Conservation (phyloP, 2,113 vertebrate genomes). For the Nesospiza acunhae region DNA sequence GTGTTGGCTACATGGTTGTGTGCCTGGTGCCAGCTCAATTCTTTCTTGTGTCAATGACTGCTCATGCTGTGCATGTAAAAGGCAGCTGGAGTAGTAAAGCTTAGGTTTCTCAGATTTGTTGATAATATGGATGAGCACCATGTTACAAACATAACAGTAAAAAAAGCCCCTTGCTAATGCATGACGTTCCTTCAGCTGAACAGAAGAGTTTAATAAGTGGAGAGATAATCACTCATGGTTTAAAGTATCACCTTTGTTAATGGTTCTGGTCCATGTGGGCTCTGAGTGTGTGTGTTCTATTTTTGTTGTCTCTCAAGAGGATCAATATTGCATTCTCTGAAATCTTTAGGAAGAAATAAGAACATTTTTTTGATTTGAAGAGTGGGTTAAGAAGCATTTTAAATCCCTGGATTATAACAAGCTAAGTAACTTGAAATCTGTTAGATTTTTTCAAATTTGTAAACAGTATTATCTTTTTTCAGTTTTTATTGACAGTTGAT, state of each 20-base stretch:
- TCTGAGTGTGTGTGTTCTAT: background rate
- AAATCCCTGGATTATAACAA: background rate
- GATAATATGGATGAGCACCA: background rate
- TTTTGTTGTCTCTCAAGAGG: background rate
- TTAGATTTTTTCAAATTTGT: background rate
- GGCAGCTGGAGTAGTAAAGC: constrained; percentile 41
- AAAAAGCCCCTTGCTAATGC: background rate
- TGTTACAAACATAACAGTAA: background rate
- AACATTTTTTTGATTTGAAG: background rate
- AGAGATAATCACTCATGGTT: background rate
- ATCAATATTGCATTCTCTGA: background rate
- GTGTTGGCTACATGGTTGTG: background rate
- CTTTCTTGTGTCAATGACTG: background rate
- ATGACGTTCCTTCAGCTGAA: background rate
- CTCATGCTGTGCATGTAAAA: background rate
- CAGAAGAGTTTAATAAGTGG: background rate
- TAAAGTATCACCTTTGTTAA: background rate
- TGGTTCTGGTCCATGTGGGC: background rate
- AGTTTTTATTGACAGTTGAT: background rate
- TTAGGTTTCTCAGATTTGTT: constrained; percentile 20
- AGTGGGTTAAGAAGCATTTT: background rate
- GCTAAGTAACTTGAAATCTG: background rate
- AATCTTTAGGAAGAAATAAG: background rate
- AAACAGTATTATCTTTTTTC: background rate
- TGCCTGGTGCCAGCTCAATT: constrained; percentile 8